A percentile compares a stretch with the other conserved stretches of the same genome.
Evolutionary conservation across 2,888 invertebrate genomes (phyloP).

Genomic region (Euplagia quadripunctaria): DNA sequence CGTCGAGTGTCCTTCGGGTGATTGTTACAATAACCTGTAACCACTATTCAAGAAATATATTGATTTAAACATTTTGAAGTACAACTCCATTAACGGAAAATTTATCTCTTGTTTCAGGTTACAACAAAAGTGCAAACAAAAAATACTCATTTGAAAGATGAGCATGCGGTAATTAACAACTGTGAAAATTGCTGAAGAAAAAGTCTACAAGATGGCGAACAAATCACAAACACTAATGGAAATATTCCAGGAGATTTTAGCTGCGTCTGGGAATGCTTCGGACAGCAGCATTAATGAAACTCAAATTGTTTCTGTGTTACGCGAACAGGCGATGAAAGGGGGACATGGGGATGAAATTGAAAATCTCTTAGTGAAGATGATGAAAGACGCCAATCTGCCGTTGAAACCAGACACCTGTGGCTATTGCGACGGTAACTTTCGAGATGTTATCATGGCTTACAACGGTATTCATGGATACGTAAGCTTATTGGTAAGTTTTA

Average conservation of each 20-base stretch:
- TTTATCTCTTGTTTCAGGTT: constrained; percentile 48
- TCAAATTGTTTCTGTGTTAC: constrained; percentile 72
- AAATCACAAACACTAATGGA: constrained; percentile 76
- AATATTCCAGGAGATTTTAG: constrained; percentile 81
- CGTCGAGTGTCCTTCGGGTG: constrained; percentile 4
- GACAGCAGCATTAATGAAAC: constrained; percentile 74
- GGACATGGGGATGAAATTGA: constrained; percentile 70
- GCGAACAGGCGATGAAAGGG: constrained; percentile 71
- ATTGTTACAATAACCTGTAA: constrained; percentile 26
- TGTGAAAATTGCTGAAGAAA: constrained; percentile 17
- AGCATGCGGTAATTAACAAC: constrained; percentile 18
- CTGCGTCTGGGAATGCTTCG: constrained; percentile 78
- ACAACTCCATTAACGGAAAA: constrained; percentile 26
- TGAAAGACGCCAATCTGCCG: constrained; percentile 73
- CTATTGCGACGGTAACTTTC: constrained; percentile 88
- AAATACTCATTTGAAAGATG: constrained; percentile 30
- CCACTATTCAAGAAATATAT: constrained; percentile 27
- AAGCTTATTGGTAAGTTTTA: constrained; percentile 90
- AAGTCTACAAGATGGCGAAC: constrained; percentile 72
- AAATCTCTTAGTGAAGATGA: constrained; percentile 71
- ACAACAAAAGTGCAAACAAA: constrained; percentile 22
- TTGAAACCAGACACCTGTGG: constrained; percentile 74
- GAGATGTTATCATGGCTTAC: constrained; percentile 89
- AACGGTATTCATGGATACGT: constrained; percentile 93
- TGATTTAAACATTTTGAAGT: constrained; percentile 16